These are phyloP conservation scores for Ptiloglossa arizonensis DNA, from an alignment of 1,140 invertebrate genomes.

Conservation along the genomic window DNA sequence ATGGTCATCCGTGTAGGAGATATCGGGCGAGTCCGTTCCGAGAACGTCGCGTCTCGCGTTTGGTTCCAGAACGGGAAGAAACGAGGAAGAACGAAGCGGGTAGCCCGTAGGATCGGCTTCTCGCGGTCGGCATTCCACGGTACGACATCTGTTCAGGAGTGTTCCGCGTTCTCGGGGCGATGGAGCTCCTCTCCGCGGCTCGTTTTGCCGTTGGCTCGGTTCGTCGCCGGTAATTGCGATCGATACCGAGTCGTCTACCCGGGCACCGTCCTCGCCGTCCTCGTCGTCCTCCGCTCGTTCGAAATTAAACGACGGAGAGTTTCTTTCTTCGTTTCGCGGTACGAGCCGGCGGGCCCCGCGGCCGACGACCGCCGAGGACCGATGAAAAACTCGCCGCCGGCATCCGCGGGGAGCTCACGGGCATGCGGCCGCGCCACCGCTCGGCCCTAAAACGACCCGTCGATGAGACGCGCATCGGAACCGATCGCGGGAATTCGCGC, in stretches of 20 bases:
- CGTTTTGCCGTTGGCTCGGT: slow-evolving; percentile 47
- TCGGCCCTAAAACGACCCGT: slow-evolving; percentile 7
- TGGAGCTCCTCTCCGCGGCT: slow-evolving; percentile 37
- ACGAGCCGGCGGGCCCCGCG: slow-evolving; percentile 14
- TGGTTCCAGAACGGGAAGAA: slow-evolving; percentile 52
- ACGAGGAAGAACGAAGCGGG: slow-evolving; percentile 47
- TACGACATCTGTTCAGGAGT: slow-evolving; percentile 68
- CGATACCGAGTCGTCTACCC: slow-evolving; percentile 62
- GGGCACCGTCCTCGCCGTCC: slow-evolving; percentile 21
- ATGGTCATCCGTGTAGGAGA: slow-evolving; percentile 57
- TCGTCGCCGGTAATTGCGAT: slow-evolving; percentile 64
- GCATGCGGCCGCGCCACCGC: background rate
- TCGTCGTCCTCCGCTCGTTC: slow-evolving; percentile 35
- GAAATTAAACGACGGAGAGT: slow-evolving; percentile 57
- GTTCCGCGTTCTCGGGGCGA: slow-evolving; percentile 68
- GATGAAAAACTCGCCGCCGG: slow-evolving; percentile 38
- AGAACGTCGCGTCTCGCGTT: slow-evolving; percentile 49
- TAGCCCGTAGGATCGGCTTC: slow-evolving; percentile 47
- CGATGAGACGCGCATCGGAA: slow-evolving; percentile 32
- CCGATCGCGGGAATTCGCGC: slow-evolving; percentile 31
- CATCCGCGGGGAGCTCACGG: slow-evolving; percentile 2
- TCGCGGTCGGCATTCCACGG: slow-evolving; percentile 59
- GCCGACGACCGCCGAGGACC: background rate
- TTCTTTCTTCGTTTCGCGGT: slow-evolving; percentile 53
- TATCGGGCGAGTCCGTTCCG: slow-evolving; percentile 48